Conservation (phyloP, 2,113 vertebrate genomes). For the Polyodon spathula region DNA sequence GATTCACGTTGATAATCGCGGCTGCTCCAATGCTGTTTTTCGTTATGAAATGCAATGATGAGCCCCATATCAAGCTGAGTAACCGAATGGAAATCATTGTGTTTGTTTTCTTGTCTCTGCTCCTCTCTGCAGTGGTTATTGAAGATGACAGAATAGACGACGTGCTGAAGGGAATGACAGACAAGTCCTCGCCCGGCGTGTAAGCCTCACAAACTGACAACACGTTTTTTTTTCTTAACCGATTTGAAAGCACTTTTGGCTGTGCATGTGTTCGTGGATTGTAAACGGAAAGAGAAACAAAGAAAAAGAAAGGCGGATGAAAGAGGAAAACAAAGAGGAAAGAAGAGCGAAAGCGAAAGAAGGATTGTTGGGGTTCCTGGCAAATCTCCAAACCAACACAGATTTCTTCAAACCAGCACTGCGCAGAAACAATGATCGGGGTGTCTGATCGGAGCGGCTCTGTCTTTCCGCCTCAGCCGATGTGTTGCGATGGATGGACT, state of each 20-base stretch:
- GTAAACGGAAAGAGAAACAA: constrained; percentile 41
- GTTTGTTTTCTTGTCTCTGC: constrained; percentile 2
- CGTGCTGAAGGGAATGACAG: constrained; percentile 93
- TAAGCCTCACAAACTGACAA: constrained; percentile 63
- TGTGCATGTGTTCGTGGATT: constrained; percentile 71
- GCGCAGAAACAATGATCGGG: constrained; percentile 45
- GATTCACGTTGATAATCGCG: too few relatives aligned
- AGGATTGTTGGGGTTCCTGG: constrained; percentile 69
- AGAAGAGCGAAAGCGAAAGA: constrained; percentile 25
- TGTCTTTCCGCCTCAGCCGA: constrained; percentile 46
- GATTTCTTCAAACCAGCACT: constrained; percentile 43
- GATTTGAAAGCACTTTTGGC: constrained; percentile 80
- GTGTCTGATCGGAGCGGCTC: constrained; percentile 35
- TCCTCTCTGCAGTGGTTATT: constrained; percentile 82
- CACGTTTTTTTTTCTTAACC: constrained; percentile 73
- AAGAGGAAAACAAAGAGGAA: constrained; percentile 23
- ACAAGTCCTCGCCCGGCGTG: constrained; percentile 92
- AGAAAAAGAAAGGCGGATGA: constrained; percentile 46
- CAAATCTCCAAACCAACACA: constrained; percentile 68
- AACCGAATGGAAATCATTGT: too few relatives aligned
- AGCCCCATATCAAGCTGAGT: too few relatives aligned
- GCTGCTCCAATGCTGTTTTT: not conserved
- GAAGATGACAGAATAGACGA: constrained; percentile 98
- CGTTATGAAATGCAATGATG: not conserved
- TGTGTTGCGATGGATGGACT: constrained; percentile 51